Base-by-base conservation (phyloP, 2,888 invertebrate species). In the Anarsia innoxiella region DNA sequence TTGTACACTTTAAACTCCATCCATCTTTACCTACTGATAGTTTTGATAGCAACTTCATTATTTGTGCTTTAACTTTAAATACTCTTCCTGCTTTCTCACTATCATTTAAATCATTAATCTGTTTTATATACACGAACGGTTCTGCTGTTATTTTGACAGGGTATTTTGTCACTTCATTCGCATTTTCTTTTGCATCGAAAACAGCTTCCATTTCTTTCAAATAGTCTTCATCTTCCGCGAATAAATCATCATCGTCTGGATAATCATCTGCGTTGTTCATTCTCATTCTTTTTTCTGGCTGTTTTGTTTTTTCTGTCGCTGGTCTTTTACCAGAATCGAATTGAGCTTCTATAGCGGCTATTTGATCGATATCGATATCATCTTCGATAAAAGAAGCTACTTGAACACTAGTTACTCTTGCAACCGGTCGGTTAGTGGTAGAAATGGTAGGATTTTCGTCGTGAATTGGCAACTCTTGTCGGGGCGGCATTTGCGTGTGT, bases 61-160 rank as follows among this genome's bases (percentile, higher is more conserved):
- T 86, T 54, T 87, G 88, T 0, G 82, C 90, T 53, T 86, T 87
- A 0, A 90, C 82, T 45, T 68, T 86, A 41, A 84, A 88, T 13
- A 74, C 80, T 38, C 74, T 84, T 0, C 77, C 78, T 1, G 46
- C 53, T 39, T 61, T 77, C 9, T 71, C 67, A 6, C 44, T 44
- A 0, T 65, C 65, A 16, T 38, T 48, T 48, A 77, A 47, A 4
- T 76, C 72, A 10, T 70, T 70, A 11, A 86, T 70, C 47, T 85
- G 79, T 48, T 77, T 80, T 37, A 87, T 74, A 48, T 80, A 86
- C 2, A 78, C 60, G 40, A 73, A 86, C 0, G 86, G 86, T 39
- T 77, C 71, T 0, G 59, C 14, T 4, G 69, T 42, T 2, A 76
- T 45, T 1, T 49, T 12, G 16, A 47, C 48, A 9, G 64, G 64